A percentile compares a stretch with the other conserved stretches of the same genome.
Conservation (phyloP, 2,888 invertebrate species). For the Agrotis ipsilon region DNA sequence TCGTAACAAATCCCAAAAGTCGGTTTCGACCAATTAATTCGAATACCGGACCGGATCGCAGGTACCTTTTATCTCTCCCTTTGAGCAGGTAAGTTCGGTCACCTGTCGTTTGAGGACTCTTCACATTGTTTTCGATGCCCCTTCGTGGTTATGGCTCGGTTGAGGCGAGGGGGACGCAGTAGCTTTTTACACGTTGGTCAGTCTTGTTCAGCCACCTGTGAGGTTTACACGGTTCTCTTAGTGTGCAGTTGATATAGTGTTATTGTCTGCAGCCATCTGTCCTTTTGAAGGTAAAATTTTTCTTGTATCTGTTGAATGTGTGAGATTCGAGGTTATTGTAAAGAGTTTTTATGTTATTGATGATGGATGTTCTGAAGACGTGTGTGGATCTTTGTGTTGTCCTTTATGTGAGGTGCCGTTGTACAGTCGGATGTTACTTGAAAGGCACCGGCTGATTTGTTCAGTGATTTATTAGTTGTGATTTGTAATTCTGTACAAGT, state of each 20-base stretch:
- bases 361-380: constrained; percentile 37
- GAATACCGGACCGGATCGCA: constrained; percentile 80
- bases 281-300: constrained; percentile 72
- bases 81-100: constrained; percentile 85
- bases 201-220: constrained; percentile 86
- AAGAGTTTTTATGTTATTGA: constrained; percentile 54
- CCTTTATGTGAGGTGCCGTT: constrained; percentile 28
- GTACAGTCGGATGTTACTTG: constrained; percentile 14
- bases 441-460: constrained; percentile 26
- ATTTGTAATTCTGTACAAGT: constrained; percentile 14
- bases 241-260: constrained; percentile 79
- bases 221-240: constrained; percentile 80
- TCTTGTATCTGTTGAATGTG: constrained; percentile 61
- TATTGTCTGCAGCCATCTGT: constrained; percentile 78
- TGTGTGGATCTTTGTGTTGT: constrained; percentile 31
- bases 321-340: constrained; percentile 63
- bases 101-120: constrained; percentile 81
- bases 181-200: constrained; percentile 73
- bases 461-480: constrained; percentile 23
- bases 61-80: constrained; percentile 81
- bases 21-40: constrained; percentile 83
- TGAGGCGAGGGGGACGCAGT: constrained; percentile 72
- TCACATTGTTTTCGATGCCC: constrained; percentile 74
- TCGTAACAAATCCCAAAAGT: constrained; percentile 70
- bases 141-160: constrained; percentile 69